Base-by-base conservation (phyloP, 2,888 invertebrate species). In the Meiosimyza platycephala region DNA sequence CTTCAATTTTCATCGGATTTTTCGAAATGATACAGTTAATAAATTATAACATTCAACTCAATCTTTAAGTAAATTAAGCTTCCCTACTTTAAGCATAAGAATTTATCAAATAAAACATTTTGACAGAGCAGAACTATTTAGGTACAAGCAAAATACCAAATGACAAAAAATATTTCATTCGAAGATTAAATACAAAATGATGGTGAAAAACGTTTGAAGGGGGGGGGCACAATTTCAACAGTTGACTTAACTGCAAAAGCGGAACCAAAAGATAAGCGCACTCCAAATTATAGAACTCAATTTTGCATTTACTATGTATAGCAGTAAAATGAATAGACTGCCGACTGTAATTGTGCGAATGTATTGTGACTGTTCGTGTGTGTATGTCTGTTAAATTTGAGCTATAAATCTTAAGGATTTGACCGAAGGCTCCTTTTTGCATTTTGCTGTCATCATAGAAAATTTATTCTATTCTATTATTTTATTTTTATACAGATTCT, bases 371-470 rank as follows among this genome's bases (percentile, higher is more conserved):
- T 50, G 50, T 28, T 40, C 15, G 18, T 55, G 7, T 54, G 54
- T n/a, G 33, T 40, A 18, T 57, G 16, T 18, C 12, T 68, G 50
- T 22, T 68, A 47, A 48, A 47, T 40, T 40, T 50, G 57, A 68
- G 55, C 57, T 68, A 68, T 68, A 68, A 68, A 68, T 68, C 68
- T 57, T 68, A 57, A 68, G 68, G 68, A 68, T 68, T 68, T 68
- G 57, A 47, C 68, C 68, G n/a, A 68, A 57, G 60, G 52, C 60
- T 60, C 22, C 51, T 69, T 28, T 40, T 16, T 59, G 59, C n/a
- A 28, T 59, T 13, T 55, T 57, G 13, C 64, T 40, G 68, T 55
- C 57, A 55, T 48, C 68, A 59, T 51, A 16, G 57, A 13, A 48
- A 68, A 57, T 68, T 57, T 59, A 50, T 60, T 40, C 54, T 16